A percentile compares a stretch with the other conserved stretches of the same genome.
These are phyloP conservation scores for Pherbina coryleti DNA, from an alignment of 2,888 invertebrate genomes.

Conservation along the genomic window DNA sequence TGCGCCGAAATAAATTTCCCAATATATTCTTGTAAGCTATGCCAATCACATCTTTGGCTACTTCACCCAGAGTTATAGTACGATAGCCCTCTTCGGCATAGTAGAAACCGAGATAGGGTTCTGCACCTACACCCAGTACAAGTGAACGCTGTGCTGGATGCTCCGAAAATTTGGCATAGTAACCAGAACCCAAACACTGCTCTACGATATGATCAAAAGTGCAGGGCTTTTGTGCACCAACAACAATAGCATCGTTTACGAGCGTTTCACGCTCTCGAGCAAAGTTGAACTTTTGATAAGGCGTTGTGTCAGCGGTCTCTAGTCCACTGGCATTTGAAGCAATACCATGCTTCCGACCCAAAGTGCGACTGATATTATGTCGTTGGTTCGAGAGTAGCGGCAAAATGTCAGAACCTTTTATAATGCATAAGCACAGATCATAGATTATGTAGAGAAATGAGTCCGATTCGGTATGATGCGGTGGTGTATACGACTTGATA, in stretches of 20 bases:
- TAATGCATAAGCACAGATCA: constrained; percentile 79
- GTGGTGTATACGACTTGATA: constrained; percentile 81
- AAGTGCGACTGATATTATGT: constrained; percentile 74
- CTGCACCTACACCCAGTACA: constrained; percentile 82
- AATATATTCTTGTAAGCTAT: constrained; percentile 83
- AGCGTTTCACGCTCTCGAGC: constrained; percentile 78
- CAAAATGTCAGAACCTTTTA: constrained; percentile 77
- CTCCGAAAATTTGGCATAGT: constrained; percentile 74
- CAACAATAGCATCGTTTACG: constrained; percentile 83
- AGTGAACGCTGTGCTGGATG: constrained; percentile 83
- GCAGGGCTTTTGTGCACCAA: constrained; percentile 73
- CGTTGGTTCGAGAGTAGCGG: constrained; percentile 83
- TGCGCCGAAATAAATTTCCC: constrained; percentile 72
- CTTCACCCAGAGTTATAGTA: constrained; percentile 86
- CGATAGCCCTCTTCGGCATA: constrained; percentile 89
- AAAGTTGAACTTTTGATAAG: constrained; percentile 90
- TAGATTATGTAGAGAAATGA: constrained; percentile 67
- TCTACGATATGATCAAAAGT: constrained; percentile 88
- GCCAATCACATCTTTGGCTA: constrained; percentile 84
- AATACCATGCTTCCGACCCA: constrained; percentile 41
- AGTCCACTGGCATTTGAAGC: constrained; percentile 29
- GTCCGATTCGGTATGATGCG: constrained; percentile 60
- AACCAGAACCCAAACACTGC: constrained; percentile 63
- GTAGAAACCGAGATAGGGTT: constrained; percentile 90
- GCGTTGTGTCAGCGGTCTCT: constrained; percentile 70